Base-by-base conservation (phyloP, 2,888 invertebrate genomes). In the Zaprionus obscuricornis region DNA sequence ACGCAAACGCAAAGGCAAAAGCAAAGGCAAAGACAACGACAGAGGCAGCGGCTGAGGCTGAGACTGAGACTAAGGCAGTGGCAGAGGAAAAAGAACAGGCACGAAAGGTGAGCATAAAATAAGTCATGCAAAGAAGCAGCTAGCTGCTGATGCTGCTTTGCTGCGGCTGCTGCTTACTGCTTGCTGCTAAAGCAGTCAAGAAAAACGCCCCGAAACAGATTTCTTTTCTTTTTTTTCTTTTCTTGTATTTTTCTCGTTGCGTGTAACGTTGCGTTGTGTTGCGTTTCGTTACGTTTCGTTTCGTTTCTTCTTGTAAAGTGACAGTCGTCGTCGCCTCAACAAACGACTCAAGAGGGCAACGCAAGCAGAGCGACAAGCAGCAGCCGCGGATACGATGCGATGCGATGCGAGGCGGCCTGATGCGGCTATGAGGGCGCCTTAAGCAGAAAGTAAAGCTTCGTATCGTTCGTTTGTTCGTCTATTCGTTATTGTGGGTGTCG, bases 161-260 rank as follows among this genome's bases (percentile, higher is more conserved):
- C n/a, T n/a, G n/a, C n/a, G n/a, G n/a, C n/a, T n/a, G n/a, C n/a
- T n/a, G n/a, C n/a, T n/a, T n/a, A n/a, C n/a, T n/a, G n/a, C n/a
- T n/a, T n/a, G 29, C n/a, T 10, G 29, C 10, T 29, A 29, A 11
- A 24, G 24, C 51, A 40, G 39, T 36, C 20, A 60, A 56, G 60
- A 68, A 64, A 68, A 81, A 68, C 82, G 86, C 85, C 77, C 78
- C 72, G 49, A 73, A 85, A 72, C 71, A 66, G 73, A 83, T 81
- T 79, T 62, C 62, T 57, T 65, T 27, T 31, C 20, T 22, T 39
- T 17, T 16, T 5, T 36, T 40, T 5, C n/a, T n/a, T n/a, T n/a
- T n/a, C n/a, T n/a, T n/a, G n/a, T n/a, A n/a, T n/a, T n/a, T n/a
- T n/a, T n/a, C n/a, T n/a, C n/a, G n/a, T n/a, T n/a, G n/a, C n/a